A percentile compares a stretch with the other conserved stretches of the same genome.
Conservation (phyloP, 2,888 invertebrate genomes). For the Deilephila elpenor region DNA sequence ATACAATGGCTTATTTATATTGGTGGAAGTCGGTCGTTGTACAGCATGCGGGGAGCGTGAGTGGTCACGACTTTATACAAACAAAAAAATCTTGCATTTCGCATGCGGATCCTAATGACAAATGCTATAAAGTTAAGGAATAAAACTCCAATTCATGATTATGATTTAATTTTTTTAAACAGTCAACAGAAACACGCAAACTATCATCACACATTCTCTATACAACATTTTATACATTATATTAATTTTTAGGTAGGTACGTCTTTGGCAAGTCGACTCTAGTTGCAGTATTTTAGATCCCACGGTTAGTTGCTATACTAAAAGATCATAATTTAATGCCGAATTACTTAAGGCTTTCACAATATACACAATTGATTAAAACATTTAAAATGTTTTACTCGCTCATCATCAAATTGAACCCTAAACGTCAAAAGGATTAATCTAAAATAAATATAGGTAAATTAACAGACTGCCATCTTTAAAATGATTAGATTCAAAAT, state of each 20-base stretch:
- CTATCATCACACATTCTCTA: slow-evolving; percentile 58
- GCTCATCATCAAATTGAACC: slow-evolving; percentile 10
- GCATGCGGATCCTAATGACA: too few relatives aligned
- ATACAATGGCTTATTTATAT: too few relatives aligned
- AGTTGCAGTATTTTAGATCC: slow-evolving; percentile 39
- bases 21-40: too few relatives aligned
- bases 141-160: slow-evolving; percentile 41
- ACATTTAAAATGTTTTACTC: slow-evolving; percentile 10
- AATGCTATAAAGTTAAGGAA: background rate
- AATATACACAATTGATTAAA: slow-evolving; percentile 2
- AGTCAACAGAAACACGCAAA: slow-evolving; percentile 71
- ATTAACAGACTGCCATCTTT: slow-evolving; percentile 30
- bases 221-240: slow-evolving; percentile 64
- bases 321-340: slow-evolving; percentile 24
- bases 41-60: too few relatives aligned
- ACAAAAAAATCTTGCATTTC: too few relatives aligned
- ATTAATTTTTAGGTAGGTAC: slow-evolving; percentile 59
- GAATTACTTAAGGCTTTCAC: slow-evolving; percentile 4
- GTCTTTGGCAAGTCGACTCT: slow-evolving; percentile 70
- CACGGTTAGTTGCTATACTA: slow-evolving; percentile 25
- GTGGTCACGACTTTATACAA: too few relatives aligned
- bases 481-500: slow-evolving; percentile 44
- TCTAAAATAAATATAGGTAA: slow-evolving; percentile 32
- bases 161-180: slow-evolving; percentile 75
- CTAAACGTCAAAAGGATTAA: slow-evolving; percentile 9